A percentile compares a stretch with the other conserved stretches of the same genome.
phyloP scores from a whole-genome alignment of 2,113 vertebrate genomes.

The Hippocampus abdominalis region DNA sequence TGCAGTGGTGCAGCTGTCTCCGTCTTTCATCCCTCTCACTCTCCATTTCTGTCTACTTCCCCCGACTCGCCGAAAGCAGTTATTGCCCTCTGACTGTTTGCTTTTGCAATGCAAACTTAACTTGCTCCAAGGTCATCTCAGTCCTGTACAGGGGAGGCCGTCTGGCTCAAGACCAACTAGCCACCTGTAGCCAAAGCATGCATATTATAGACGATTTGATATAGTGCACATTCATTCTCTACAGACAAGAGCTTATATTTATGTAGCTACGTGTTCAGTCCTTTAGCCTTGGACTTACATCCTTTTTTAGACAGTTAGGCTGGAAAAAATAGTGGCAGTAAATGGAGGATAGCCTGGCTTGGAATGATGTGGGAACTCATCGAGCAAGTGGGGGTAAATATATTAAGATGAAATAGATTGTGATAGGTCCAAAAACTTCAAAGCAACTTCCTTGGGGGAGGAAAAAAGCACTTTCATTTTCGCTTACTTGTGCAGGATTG shows the following conservation, averaged over 20 bases:
- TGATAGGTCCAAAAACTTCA: conserved; percentile 62
- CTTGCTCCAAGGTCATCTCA: conserved; percentile 55
- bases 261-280: neutral
- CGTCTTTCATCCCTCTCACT: conserved; percentile 24
- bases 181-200: conserved; percentile 45
- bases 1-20: conserved; percentile 67
- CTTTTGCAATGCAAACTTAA: conserved; percentile 46
- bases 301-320: neutral
- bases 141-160: conserved; percentile 2
- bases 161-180: conserved; percentile 30
- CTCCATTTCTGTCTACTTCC: conserved; percentile 26
- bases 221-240: conserved; percentile 4
- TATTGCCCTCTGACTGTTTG: conserved; percentile 46
- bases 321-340: conserved; percentile 6
- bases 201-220: neutral
- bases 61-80: conserved; percentile 37
- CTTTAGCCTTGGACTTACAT: conserved; percentile 1
- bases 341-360: conserved; percentile 17
- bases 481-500: conserved; percentile 13
- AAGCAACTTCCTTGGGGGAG: conserved; percentile 43
- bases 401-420: conserved; percentile 39
- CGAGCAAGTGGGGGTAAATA: conserved; percentile 11
- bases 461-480: conserved; percentile 19
- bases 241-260: conserved; percentile 3
- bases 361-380: conserved; percentile 22